Percentiles rank a stretch among this genome's conserved stretches.
These are phyloP conservation scores for Kryptolebias marmoratus DNA, from an alignment of 2,113 vertebrate species.

Conservation along the genomic window DNA sequence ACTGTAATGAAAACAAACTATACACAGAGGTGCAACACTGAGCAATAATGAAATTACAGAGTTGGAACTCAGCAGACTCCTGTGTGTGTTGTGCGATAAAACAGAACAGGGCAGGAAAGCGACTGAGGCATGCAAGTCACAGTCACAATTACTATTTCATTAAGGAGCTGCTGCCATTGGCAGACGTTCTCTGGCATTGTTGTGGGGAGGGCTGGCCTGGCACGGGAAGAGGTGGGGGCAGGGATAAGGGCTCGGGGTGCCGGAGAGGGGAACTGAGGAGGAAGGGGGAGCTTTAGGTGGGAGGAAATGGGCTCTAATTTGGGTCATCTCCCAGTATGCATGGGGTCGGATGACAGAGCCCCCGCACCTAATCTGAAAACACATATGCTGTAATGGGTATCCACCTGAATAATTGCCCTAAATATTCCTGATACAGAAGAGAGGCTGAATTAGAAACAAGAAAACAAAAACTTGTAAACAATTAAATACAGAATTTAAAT, in stretches of 20 bases:
- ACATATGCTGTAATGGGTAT: constrained; percentile 76
- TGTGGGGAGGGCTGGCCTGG: constrained; percentile 55
- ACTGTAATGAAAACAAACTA: constrained; percentile 67
- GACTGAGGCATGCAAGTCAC: constrained; percentile 70
- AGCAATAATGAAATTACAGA: constrained; percentile 68
- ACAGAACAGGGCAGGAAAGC: constrained; percentile 63
- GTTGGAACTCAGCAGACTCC: constrained; percentile 52
- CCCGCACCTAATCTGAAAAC: constrained; percentile 71
- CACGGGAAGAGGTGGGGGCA: constrained; percentile 42
- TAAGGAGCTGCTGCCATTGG: constrained; percentile 69
- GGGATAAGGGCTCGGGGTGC: constrained; percentile 18
- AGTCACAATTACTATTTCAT: constrained; percentile 81
- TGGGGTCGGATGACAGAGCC: constrained; percentile 67
- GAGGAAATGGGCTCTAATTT: constrained; percentile 74
- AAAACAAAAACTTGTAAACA: constrained; percentile 1
- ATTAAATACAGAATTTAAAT: constrained; percentile 2
- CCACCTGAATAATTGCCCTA: constrained; percentile 80
- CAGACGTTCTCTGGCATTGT: constrained; percentile 64
- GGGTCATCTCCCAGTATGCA: constrained; percentile 77
- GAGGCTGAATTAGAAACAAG: constrained; percentile 21
- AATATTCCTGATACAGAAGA: constrained; percentile 74
- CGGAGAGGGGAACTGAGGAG: constrained; percentile 27
- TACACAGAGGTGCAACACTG: constrained; percentile 54
- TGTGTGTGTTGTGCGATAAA: constrained; percentile 62
- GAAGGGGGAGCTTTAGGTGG: constrained; percentile 48